These are phyloP conservation scores for Aphrocallistes beatrix DNA, from an alignment of 37 sponge, comb jelly and placozoan genomes.

Conservation along the genomic window DNA sequence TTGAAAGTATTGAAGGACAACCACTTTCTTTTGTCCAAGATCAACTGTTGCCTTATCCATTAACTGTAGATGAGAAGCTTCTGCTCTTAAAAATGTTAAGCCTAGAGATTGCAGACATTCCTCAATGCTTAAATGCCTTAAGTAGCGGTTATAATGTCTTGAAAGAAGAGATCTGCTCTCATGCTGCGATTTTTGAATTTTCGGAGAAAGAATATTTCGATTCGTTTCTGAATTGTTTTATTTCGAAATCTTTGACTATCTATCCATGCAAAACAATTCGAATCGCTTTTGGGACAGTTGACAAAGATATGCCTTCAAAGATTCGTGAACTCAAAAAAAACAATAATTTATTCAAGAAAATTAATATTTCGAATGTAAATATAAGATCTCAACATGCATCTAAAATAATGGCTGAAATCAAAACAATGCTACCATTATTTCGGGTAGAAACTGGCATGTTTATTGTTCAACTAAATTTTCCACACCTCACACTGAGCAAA, in stretches of 20 bases:
- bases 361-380: no score
- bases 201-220: background rate
- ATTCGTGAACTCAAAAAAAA: no score
- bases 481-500: background rate
- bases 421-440: no score
- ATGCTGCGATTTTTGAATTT: background rate
- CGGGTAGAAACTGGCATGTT: slow-evolving; percentile 1
- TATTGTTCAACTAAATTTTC: background rate
- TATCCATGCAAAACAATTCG: background rate
- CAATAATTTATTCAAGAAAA: no score
- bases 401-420: no score
- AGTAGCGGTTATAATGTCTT: background rate
- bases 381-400: no score
- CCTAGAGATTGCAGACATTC: background rate
- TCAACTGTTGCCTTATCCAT: background rate
- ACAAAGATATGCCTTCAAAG: no score
- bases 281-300: background rate
- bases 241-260: background rate
- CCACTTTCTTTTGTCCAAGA: no score
- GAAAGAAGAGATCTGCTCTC: background rate
- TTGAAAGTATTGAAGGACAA: no score
- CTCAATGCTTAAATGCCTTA: background rate
- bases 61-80: background rate
- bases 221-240: background rate
- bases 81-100: background rate